Evolutionary conservation across 2,113 vertebrate genomes (phyloP), one percentile per base, ranked within the genome.

Genomic region (Syngnathus typhle): DNA sequence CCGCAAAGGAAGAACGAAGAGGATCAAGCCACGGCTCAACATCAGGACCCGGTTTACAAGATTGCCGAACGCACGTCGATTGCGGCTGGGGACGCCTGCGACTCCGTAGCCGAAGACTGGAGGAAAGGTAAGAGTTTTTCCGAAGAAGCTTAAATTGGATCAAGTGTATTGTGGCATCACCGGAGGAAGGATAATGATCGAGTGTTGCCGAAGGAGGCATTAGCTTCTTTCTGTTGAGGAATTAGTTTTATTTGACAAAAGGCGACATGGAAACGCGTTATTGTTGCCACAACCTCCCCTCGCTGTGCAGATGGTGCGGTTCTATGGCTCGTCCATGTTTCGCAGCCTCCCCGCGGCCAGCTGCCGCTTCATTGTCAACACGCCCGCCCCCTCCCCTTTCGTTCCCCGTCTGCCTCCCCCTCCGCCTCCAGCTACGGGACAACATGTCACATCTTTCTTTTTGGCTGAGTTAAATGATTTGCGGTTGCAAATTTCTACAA

Each of bases 261-360:
- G 41, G 58, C 18, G 51, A 52, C 58, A n/a, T 8, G 44, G 21
- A 55, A 3, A 12, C 12, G 54, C 4, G 4, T 3, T 15, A 12
- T 27, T 32, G 9, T 16, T 13, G 27, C 27, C 13, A 7, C 69
- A 68, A 63, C 76, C 63, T 65, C 56, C 54, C 21, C 39, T 77
- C 80, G 77, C 74, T 72, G 68, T 85, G 86, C 82, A 84, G 83
- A 85, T 82, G 83, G 79, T 87, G 78, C 6, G 69, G 71, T 78
- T 80, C 81, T 71, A 62, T 64, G 47, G 73, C 38, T 76, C 21
- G 70, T 78, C 70, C 23, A 55, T 84, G 66, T 71, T 58, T 64
- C 56, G 73, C 18, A 19, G 75, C 60, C 70, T 1, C 70, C 23
- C 72, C 43, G 62, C 58, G 75, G 52, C 69, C 84, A 82, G 84